Conservation (phyloP, 2,113 vertebrate species). For the Seriola rivoliana region DNA sequence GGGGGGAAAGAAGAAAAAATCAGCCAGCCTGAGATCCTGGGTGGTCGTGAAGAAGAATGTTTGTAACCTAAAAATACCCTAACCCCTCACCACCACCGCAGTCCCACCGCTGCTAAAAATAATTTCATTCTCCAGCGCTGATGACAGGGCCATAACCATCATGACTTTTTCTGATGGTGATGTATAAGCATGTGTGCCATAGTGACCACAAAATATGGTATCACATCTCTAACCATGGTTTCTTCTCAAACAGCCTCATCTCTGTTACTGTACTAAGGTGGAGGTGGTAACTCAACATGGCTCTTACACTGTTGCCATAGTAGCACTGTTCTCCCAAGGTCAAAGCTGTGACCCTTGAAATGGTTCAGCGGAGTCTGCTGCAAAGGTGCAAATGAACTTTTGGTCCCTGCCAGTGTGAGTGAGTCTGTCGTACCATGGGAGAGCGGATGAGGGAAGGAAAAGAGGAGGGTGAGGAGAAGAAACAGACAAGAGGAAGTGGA, state of each 20-base stretch:
- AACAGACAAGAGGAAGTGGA: constrained; percentile 29
- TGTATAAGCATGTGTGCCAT: not conserved
- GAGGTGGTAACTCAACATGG: constrained; percentile 20
- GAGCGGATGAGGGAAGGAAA: constrained; percentile 26
- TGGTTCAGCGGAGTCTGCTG: constrained; percentile 50
- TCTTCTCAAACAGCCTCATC: constrained; percentile 8
- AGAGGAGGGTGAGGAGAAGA: constrained; percentile 33
- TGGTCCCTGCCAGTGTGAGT: constrained; percentile 40
- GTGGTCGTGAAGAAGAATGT: constrained; percentile 25
- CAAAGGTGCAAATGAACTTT: constrained; percentile 75
- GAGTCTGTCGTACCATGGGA: constrained; percentile 16
- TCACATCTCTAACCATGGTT: not conserved
- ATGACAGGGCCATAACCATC: not conserved
- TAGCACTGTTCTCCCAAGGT: constrained; percentile 63
- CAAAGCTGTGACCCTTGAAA: constrained; percentile 52
- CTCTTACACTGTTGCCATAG: constrained; percentile 62
- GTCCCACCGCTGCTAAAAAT: not conserved
- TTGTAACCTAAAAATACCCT: constrained; percentile 4
- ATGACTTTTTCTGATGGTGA: not conserved
- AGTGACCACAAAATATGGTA: not conserved
- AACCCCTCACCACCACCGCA: not conserved
- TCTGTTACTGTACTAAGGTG: not conserved
- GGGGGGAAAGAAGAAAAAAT: not conserved
- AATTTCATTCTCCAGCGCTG: not conserved
- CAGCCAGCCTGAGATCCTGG: not conserved